A percentile compares a stretch with the other conserved stretches of the same genome.
These are phyloP conservation scores for Darevskia nairensis DNA, from an alignment of 2,797 vertebrate species.

Conservation along the genomic window DNA sequence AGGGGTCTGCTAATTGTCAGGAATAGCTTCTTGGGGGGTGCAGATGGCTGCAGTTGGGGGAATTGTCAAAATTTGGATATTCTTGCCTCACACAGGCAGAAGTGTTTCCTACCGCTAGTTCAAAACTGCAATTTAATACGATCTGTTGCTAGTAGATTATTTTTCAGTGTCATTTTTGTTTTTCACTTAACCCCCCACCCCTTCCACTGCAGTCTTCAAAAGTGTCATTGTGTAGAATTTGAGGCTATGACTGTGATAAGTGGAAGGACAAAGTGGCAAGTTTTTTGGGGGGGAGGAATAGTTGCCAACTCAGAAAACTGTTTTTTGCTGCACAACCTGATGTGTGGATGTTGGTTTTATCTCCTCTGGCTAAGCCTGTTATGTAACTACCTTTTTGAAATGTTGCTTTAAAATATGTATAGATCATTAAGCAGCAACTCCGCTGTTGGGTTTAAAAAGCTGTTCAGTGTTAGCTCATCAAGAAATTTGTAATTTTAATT, in stretches of 20 bases:
- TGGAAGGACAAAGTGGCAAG: not conserved
- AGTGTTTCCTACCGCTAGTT: not conserved
- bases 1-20: not conserved
- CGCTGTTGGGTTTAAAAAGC: constrained; percentile 34
- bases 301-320: constrained; percentile 24
- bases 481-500: constrained; percentile 33
- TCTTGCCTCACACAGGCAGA: not conserved
- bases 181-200: not conserved
- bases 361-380: constrained; percentile 46
- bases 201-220: not conserved
- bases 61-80: not conserved
- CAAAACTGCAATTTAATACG: not conserved
- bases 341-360: constrained; percentile 25
- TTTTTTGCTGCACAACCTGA: constrained; percentile 38
- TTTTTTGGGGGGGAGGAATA: constrained; percentile 19
- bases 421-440: constrained; percentile 39
- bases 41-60: not conserved
- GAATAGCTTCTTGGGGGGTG: not conserved
- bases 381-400: constrained; percentile 44
- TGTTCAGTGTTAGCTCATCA: constrained; percentile 46
- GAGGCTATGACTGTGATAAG: constrained; percentile 23
- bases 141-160: not conserved
- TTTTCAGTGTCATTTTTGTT: not conserved
- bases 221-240: constrained; percentile 11
- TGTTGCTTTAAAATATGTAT: constrained; percentile 4